Evolutionary conservation across 1,140 invertebrate species (phyloP), one percentile per base, ranked within the genome.

Genomic region (Araneus ventricosus): DNA sequence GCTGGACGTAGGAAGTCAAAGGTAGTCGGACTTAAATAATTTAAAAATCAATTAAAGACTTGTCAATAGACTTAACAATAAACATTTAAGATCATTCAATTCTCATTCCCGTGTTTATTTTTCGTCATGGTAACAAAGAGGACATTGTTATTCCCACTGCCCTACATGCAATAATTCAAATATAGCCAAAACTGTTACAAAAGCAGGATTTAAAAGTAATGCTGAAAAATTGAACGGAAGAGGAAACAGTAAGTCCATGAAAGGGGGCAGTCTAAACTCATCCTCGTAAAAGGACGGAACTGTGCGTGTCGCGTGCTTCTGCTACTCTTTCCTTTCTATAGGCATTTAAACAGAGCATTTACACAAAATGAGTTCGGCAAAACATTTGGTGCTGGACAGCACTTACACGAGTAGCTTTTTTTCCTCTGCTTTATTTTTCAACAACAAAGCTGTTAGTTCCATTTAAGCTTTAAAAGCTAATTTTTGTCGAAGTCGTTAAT

Each of bases 261-360:
- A 87, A 87, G 20, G 34, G 70, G 34, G 17, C 41, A 8, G n/a
- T 87, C 59, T 87, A 87, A 82, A 87, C 85, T 39, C 37, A 57
- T 61, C 61, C 22, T 41, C 59, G 85, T 63, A 87, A 30, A 59
- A 87, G 34, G 59, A 61, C 34, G 52, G 59, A 59, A 59, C 27
- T 87, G 45, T 52, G 45, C 17, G 10, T 52, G 85, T 61, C 59
- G 85, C 85, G 85, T 87, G 85, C 30, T 87, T 27, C 24, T 37
- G 4, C n/a, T 61, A 30, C 59, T 61, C 24, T 87, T 87, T 37
- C 24, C 8, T 61, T 87, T n/a, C 30, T 61, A 37, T 17, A 10
- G 27, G 22, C 57, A 87, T 87, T 87, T 87, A 87, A 37, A 5
- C 24, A 37, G 27, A 61, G 27, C 8, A 24, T 87, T 87, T 87